A percentile compares a stretch with the other conserved stretches of the same genome.
phyloP scores from a whole-genome alignment of 1,140 invertebrate species.

The Caerostris extrusa region DNA sequence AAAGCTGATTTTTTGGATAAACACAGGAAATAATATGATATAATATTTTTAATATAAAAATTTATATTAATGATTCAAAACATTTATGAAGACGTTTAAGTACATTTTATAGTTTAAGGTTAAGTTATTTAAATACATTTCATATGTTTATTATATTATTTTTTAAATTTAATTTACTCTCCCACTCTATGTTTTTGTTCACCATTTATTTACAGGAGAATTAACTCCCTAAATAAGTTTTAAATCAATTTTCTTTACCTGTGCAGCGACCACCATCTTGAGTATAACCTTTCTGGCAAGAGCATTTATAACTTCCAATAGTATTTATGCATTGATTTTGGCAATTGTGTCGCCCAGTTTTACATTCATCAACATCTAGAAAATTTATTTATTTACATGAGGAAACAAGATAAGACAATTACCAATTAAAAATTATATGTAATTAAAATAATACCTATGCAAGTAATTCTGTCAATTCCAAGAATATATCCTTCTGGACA shows the following conservation, averaged over 20 bases:
- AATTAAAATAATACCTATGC: constrained; percentile 82
- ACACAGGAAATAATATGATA: no score
- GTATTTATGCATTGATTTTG: constrained; percentile 93
- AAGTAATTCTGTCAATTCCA: constrained; percentile 89
- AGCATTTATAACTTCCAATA: constrained; percentile 92
- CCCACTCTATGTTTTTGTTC: no score
- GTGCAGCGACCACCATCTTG: constrained; percentile 89
- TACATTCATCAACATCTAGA: constrained; percentile 92
- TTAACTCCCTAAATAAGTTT: no score
- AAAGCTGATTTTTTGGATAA: no score
- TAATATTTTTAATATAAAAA: no score
- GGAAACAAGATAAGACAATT: neutral
- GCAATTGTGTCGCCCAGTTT: constrained; percentile 89
- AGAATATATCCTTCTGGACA: constrained; percentile 81
- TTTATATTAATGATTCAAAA: no score
- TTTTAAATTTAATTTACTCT: no score
- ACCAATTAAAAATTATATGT: neutral
- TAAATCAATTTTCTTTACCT: constrained; percentile 83
- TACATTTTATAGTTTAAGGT: no score
- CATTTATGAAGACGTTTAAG: no score
- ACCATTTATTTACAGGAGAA: no score
- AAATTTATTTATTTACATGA: neutral
- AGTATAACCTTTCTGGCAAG: constrained; percentile 92
- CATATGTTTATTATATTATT: no score
- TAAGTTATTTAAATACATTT: no score